These are phyloP conservation scores for Rhegmatorhina hoffmannsi DNA, from an alignment of 2,113 vertebrate genomes.

Conservation along the genomic window DNA sequence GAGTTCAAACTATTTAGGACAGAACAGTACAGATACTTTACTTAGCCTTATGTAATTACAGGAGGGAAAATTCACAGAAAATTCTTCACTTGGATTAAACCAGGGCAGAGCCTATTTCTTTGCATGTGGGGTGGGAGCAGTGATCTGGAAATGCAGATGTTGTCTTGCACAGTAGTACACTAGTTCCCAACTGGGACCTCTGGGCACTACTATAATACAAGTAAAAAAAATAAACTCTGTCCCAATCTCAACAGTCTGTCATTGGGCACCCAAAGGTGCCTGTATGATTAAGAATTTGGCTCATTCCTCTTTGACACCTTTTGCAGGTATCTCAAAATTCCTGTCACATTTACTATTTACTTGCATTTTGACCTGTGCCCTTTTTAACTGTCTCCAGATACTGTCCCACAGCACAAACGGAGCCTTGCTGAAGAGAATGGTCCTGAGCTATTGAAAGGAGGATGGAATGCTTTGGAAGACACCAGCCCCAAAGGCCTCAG, in stretches of 20 bases:
- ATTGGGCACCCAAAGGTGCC: background rate
- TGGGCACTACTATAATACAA: background rate
- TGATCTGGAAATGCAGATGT: background rate
- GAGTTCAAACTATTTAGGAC: background rate
- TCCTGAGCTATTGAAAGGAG: background rate
- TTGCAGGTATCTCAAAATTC: background rate
- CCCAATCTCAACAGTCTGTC: background rate
- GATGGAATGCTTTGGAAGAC: background rate
- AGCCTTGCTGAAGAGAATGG: background rate
- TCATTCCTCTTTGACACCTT: background rate
- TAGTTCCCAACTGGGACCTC: background rate
- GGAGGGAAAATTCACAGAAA: background rate
- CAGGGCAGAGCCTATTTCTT: background rate
- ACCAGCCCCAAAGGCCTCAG: rapidly evolving
- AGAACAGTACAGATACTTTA: background rate
- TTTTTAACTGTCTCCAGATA: background rate
- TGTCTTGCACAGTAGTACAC: background rate
- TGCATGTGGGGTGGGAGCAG: background rate
- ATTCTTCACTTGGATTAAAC: background rate
- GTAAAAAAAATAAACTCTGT: background rate
- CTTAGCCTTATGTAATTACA: background rate
- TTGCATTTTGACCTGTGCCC: background rate
- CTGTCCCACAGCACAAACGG: background rate
- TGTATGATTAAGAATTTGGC: background rate
- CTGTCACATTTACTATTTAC: background rate